phyloP scores from a whole-genome alignment of 2,888 invertebrate genomes.

The Elysia crispata region DNA sequence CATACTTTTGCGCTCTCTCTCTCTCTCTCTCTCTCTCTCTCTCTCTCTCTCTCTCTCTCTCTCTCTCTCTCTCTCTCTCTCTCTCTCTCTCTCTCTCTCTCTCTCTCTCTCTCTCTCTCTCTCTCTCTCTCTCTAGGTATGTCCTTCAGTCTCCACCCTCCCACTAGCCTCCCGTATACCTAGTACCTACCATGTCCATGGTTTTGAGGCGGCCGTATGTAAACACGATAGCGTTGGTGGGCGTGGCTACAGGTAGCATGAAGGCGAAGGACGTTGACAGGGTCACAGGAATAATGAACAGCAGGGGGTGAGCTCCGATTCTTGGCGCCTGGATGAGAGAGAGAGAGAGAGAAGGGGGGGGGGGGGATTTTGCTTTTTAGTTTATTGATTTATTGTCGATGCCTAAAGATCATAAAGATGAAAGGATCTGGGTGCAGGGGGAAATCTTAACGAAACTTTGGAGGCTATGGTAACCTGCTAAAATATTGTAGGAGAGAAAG shows the following conservation, averaged over 20 bases:
- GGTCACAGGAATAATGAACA: conserved; percentile 50
- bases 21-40: conserved; percentile 19
- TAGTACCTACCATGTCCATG: conserved; percentile 47
- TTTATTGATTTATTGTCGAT: background rate
- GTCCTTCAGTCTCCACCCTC: background rate
- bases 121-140: too few species aligned
- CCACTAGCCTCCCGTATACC: background rate
- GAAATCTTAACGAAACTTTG: too few species aligned
- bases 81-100: conserved; percentile 17
- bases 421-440: background rate
- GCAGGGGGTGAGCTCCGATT: conserved; percentile 48
- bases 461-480: too few species aligned
- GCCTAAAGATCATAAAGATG: background rate
- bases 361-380: background rate
- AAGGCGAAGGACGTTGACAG: conserved; percentile 51
- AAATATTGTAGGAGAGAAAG: too few species aligned
- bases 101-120: background rate
- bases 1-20: background rate
- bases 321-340: conserved; percentile 40
- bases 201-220: conserved; percentile 42
- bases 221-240: conserved; percentile 54
- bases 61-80: conserved; percentile 19
- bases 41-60: conserved; percentile 19
- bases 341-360: background rate
- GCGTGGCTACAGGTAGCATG: conserved; percentile 53